These are phyloP conservation scores for Hypercompe scribonia DNA, from an alignment of 2,888 invertebrate genomes.

Conservation along the genomic window DNA sequence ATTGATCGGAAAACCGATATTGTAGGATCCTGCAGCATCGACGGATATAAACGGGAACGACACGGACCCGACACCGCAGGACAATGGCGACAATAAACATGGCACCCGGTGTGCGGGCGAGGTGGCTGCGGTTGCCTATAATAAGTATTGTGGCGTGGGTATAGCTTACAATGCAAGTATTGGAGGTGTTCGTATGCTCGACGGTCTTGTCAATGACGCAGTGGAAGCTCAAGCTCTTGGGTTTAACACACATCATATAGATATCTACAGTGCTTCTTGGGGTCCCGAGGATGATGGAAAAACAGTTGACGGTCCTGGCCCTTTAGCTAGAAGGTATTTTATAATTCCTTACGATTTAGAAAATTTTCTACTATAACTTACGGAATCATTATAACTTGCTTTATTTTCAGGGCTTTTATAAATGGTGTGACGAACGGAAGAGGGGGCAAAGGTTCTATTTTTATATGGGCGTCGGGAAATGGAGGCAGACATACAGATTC, in stretches of 20 bases:
- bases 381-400: slow-evolving; percentile 75
- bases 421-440: slow-evolving; percentile 97
- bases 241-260: slow-evolving; percentile 97
- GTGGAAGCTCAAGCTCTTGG: slow-evolving; percentile 97
- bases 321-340: slow-evolving; percentile 90
- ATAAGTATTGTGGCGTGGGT: slow-evolving; percentile 98
- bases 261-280: slow-evolving; percentile 99
- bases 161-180: slow-evolving; percentile 99
- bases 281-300: slow-evolving; percentile 99
- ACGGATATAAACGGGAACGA: slow-evolving; percentile 99
- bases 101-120: slow-evolving; percentile 99
- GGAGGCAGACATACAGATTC: slow-evolving; percentile 98
- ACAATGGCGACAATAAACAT: slow-evolving; percentile 99
- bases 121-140: slow-evolving; percentile 98
- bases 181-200: slow-evolving; percentile 98
- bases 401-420: slow-evolving; percentile 92
- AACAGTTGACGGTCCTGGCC: slow-evolving; percentile 98
- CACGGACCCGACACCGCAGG: slow-evolving; percentile 98
- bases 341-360: slow-evolving; percentile 63
- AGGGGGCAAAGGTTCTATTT: slow-evolving; percentile 97
- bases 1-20: slow-evolving; percentile 46
- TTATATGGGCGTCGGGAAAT: slow-evolving; percentile 99
- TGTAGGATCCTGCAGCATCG: slow-evolving; percentile 96
- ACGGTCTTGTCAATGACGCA: slow-evolving; percentile 98
- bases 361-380: slow-evolving; percentile 51